Evolutionary conservation across 1,140 invertebrate species (phyloP).

Genomic region (Meloidogyne exigua): DNA sequence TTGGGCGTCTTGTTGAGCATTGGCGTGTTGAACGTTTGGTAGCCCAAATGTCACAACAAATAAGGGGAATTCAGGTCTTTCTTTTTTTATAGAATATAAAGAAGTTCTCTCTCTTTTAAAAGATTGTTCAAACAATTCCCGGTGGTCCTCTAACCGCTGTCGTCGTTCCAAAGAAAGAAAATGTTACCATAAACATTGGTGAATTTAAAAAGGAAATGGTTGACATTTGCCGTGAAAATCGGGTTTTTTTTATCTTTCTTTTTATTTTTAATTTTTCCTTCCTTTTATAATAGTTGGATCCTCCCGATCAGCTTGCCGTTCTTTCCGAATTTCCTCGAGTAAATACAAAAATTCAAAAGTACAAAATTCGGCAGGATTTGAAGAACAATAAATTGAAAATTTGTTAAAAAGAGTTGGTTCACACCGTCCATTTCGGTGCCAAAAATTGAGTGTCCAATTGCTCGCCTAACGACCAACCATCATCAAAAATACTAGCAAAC

Average conservation of each 20-base stretch:
- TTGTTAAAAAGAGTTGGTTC: not conserved
- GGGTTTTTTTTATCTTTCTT: slow-evolving; percentile 21
- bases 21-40: slow-evolving; percentile 57
- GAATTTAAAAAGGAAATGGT: slow-evolving; percentile 52
- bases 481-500: no score
- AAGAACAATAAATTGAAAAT: slow-evolving; percentile 28
- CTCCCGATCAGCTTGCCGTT: slow-evolving; percentile 56
- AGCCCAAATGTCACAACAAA: slow-evolving; percentile 43
- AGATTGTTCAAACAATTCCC: slow-evolving; percentile 50
- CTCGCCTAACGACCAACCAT: no score
- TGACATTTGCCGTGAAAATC: slow-evolving; percentile 48
- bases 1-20: slow-evolving; percentile 55
- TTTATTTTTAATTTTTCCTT: slow-evolving; percentile 19
- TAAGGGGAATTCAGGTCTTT: slow-evolving; percentile 56
- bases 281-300: slow-evolving; percentile 43
- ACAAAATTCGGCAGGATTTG: slow-evolving; percentile 50
- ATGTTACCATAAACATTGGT: slow-evolving; percentile 10
- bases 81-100: not conserved
- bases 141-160: slow-evolving; percentile 57
- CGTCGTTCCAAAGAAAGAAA: slow-evolving; percentile 46
- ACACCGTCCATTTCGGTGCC: no score
- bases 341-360: slow-evolving; percentile 61
- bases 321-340: slow-evolving; percentile 59
- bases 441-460: no score
- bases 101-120: not conserved